Base-by-base conservation (phyloP, 2,888 invertebrate genomes). In the Cistogaster globosa region DNA sequence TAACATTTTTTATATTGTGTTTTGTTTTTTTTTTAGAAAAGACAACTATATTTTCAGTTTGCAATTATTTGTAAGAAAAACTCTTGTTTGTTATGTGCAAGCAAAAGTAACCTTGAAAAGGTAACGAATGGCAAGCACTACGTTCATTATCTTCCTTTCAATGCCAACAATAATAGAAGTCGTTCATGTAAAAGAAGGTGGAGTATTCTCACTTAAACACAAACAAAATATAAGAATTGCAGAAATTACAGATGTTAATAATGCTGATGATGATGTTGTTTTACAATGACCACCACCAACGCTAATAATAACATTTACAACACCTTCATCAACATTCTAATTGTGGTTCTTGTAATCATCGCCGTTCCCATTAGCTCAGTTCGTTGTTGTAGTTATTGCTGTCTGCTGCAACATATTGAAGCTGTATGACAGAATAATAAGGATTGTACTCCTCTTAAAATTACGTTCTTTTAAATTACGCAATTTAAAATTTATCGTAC, bases 1-100 rank as follows among this genome's bases (percentile, higher is more conserved):
- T 11, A 0, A 8, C 9, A 51, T 9, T 48, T 16, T 48, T 48
- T 26, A 0, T 53, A 32, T 48, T 65, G 32, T 0, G 48, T 26
- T 32, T 1, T 1, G 7, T 58, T 45, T 0, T 69, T 42, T 48
- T 65, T 48, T 67, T 18, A 0, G 6, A 63, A 55, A 26, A 55
- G 57, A 57, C 20, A n/a, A n/a, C 20, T 36, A 5, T 42, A 12
- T 57, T 11, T 38, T 60, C 26, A 62, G 62, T 62, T 67, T 58
- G 42, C 60, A 62, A 26, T 77, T 55, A 20, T 53, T 79, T 79
- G 57, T 51, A 18, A 42, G 14, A 72, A 22, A 58, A 79, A 72
- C 58, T 51, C 57, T 79, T 79, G 72, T 69, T 60, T 75, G 48
- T 76, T 78, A 67, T 26, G 65, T 77, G 80, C 76, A 78, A 69